Conservation (phyloP, 2,888 invertebrate genomes). For the Synanthedon vespiformis region DNA sequence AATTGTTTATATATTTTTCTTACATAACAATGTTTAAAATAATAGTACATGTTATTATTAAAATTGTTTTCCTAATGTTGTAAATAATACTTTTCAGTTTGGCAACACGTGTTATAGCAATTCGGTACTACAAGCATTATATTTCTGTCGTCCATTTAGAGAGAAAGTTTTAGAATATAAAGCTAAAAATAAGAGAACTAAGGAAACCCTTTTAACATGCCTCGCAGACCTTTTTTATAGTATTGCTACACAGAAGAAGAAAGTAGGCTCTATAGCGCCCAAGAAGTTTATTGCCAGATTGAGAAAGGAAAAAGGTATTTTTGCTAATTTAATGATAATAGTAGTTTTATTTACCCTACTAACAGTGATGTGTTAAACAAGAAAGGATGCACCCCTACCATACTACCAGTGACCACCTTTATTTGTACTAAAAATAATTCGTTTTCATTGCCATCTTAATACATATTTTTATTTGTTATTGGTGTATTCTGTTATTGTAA, state of each 20-base stretch:
- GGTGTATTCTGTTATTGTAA: too few species aligned
- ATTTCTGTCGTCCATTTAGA: constrained; percentile 99
- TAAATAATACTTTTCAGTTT: constrained; percentile 76
- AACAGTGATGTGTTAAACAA: too few species aligned
- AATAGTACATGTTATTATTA: background rate
- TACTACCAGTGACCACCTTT: too few species aligned
- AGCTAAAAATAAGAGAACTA: constrained; percentile 93
- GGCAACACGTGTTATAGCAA: constrained; percentile 99
- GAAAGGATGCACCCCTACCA: too few species aligned
- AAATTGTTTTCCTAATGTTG: too few species aligned
- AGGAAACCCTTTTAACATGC: constrained; percentile 97
- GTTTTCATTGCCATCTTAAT: too few species aligned
- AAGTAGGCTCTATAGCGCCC: constrained; percentile 98
- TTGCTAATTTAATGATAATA: too few species aligned
- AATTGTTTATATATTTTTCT: too few species aligned
- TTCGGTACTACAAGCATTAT: constrained; percentile 98
- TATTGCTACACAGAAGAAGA: constrained; percentile 99
- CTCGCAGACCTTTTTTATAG: constrained; percentile 98
- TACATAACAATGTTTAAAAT: too few species aligned
- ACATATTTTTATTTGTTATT: too few species aligned
- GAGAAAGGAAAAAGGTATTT: constrained; percentile 94
- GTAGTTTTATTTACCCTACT: constrained; percentile 1
- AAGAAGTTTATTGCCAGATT: constrained; percentile 99
- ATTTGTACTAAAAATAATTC: too few species aligned
- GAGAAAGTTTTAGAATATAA: constrained; percentile 99